Evolutionary conservation across 1,140 invertebrate species (phyloP).

Genomic region (Acromyrmex heyeri): DNA sequence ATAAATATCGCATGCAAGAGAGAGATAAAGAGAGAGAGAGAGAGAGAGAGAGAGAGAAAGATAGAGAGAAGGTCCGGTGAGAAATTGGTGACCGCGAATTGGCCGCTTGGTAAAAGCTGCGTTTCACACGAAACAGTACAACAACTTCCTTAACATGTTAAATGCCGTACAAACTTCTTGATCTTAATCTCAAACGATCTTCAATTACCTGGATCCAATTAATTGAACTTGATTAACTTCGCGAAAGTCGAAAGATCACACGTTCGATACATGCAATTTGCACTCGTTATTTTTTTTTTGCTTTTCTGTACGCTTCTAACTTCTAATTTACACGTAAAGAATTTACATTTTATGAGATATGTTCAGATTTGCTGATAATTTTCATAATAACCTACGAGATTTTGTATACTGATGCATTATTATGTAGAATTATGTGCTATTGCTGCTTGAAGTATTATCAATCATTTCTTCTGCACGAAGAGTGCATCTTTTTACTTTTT

Average conservation of each 20-base stretch:
- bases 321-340: not conserved
- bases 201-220: not conserved
- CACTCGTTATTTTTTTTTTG: not conserved
- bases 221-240: conserved; percentile 2
- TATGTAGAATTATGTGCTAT: not conserved
- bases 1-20: conserved; percentile 40
- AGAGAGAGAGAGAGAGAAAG: not conserved
- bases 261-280: not conserved
- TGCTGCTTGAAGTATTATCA: not conserved
- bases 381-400: not conserved
- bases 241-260: not conserved
- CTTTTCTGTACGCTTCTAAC: not conserved
- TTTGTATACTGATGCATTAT: not conserved
- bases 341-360: not conserved
- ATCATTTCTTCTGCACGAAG: not conserved
- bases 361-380: not conserved
- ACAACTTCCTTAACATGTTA: conserved; percentile 8
- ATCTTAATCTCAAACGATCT: conserved; percentile 36
- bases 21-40: not conserved
- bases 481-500: not conserved
- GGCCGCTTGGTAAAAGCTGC: not conserved
- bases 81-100: conserved; percentile 45
- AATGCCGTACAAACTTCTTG: not conserved
- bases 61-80: not conserved
- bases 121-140: not conserved